Percentiles rank a stretch among this genome's conserved stretches.
These are phyloP conservation scores for Cariama cristata DNA, from an alignment of 2,113 vertebrate genomes.

Conservation along the genomic window DNA sequence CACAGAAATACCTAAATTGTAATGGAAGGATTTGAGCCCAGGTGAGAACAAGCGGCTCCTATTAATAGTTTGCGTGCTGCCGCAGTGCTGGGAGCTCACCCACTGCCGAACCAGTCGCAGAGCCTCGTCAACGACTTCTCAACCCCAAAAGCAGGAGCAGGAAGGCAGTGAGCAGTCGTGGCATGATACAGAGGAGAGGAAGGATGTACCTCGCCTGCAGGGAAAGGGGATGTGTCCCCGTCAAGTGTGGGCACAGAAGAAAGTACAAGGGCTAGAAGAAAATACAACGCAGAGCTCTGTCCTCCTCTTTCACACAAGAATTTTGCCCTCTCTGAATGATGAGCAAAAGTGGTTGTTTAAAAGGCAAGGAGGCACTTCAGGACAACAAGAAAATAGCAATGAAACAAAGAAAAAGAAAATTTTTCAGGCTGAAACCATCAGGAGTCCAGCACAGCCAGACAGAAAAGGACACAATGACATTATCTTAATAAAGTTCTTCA, in stretches of 20 bases:
- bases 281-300: neutral
- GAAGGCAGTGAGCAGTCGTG: neutral
- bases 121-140: neutral
- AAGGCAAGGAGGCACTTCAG: neutral
- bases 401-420: neutral
- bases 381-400: neutral
- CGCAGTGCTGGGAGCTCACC: neutral
- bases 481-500: neutral
- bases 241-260: neutral
- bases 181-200: neutral
- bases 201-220: accelerated
- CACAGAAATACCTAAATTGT: neutral
- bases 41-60: neutral
- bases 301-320: neutral
- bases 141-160: neutral
- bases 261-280: neutral
- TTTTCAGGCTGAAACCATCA: neutral
- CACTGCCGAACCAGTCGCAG: neutral
- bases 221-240: neutral
- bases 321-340: neutral
- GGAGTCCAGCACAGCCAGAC: neutral
- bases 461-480: neutral
- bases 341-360: neutral
- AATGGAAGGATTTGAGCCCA: neutral
- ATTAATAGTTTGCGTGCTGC: neutral